These are phyloP conservation scores for Maccullochella peelii DNA, from an alignment of 2,113 vertebrate species.

Conservation along the genomic window DNA sequence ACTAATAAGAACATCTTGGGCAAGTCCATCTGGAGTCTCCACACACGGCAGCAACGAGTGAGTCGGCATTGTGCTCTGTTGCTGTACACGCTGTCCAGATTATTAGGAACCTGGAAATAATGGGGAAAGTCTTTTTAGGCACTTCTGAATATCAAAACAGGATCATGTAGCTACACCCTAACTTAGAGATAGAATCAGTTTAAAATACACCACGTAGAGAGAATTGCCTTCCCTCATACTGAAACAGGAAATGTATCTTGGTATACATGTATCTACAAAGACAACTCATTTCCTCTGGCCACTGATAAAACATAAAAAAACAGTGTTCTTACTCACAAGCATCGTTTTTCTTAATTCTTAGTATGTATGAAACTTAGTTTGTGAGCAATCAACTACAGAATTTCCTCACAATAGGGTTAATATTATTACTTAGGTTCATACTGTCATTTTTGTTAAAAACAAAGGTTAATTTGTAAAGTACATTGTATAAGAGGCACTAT, in stretches of 20 bases:
- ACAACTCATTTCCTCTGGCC: slow-evolving; percentile 71
- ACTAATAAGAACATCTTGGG: slow-evolving; percentile 82
- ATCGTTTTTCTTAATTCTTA: background rate
- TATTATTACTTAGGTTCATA: background rate
- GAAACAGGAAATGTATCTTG: slow-evolving; percentile 78
- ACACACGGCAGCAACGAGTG: slow-evolving; percentile 89
- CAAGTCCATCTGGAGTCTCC: slow-evolving; percentile 90
- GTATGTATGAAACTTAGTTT: background rate
- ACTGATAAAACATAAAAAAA: slow-evolving; percentile 20
- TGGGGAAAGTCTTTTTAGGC: background rate
- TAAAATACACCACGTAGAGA: slow-evolving; percentile 2
- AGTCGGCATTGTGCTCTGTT: slow-evolving; percentile 89
- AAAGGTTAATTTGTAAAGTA: background rate
- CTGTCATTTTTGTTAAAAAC: background rate
- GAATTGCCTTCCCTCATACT: slow-evolving; percentile 22
- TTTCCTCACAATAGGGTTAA: background rate
- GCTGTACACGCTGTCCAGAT: slow-evolving; percentile 12
- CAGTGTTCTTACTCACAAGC: no score
- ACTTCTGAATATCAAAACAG: background rate
- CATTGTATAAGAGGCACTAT: background rate
- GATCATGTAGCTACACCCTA: background rate
- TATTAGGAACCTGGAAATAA: slow-evolving; percentile 42
- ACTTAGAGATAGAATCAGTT: slow-evolving; percentile 7
- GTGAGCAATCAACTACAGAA: background rate
- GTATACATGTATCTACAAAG: no score